Conservation (phyloP, 2,113 vertebrate genomes). For the Garra rufa region DNA sequence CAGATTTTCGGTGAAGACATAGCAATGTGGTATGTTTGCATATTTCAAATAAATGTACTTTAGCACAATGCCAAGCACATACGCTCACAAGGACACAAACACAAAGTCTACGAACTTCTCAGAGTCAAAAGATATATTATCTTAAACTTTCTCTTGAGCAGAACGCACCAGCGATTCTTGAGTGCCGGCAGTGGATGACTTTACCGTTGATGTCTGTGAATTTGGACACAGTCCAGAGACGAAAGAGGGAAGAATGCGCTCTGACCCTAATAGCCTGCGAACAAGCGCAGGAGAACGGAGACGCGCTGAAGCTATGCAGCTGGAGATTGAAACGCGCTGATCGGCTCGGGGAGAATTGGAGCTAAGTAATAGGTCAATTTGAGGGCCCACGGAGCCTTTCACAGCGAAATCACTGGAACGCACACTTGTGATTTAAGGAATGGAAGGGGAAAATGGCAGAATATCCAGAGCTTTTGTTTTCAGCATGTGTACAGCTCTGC, state of each 20-base stretch:
- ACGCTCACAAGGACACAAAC: not conserved
- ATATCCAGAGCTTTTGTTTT: conserved; percentile 38
- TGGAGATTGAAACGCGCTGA: conserved; percentile 65
- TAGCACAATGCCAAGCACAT: not conserved
- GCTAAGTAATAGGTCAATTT: conserved; percentile 67
- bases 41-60: not conserved
- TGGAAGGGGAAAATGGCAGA: conserved; percentile 1
- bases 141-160: not conserved
- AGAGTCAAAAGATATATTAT: not conserved
- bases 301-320: conserved; percentile 21
- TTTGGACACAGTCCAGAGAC: conserved; percentile 34
- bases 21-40: not conserved
- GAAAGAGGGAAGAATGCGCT: conserved; percentile 29
- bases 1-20: not conserved
- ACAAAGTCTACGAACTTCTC: not conserved
- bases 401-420: conserved; percentile 49
- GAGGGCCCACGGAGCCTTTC: conserved; percentile 55
- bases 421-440: conserved; percentile 26
- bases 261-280: conserved; percentile 63
- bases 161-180: not conserved
- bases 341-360: conserved; percentile 61
- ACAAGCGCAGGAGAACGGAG: conserved; percentile 59
- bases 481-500: not conserved
- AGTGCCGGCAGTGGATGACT: not conserved
- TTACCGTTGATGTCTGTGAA: not conserved